These are phyloP conservation scores for Rallus limicola DNA, from an alignment of 2,113 vertebrate species.

Conservation along the genomic window DNA sequence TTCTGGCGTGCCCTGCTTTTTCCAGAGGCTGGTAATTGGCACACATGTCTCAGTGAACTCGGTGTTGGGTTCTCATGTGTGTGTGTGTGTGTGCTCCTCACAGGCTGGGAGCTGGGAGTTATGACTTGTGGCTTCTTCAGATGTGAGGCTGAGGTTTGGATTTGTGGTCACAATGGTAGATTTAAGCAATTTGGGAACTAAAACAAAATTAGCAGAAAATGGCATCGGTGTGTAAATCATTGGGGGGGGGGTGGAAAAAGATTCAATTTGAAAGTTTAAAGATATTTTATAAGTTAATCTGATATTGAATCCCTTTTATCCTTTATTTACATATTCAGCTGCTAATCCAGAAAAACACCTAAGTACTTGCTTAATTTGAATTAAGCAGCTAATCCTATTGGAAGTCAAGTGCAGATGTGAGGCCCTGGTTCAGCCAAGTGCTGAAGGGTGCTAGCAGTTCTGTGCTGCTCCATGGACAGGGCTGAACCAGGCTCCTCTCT, in stretches of 20 bases:
- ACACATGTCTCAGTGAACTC: background rate
- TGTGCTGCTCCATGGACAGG: background rate
- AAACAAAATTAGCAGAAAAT: background rate
- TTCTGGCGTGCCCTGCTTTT: constrained; percentile 13
- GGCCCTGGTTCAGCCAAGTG: background rate
- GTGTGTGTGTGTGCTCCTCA: background rate
- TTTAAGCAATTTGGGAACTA: background rate
- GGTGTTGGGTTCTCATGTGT: constrained; percentile 8
- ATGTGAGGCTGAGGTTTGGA: background rate
- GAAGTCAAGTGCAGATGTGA: background rate
- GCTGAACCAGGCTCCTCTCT: background rate
- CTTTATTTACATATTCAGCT: constrained; percentile 40
- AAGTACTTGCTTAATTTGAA: constrained; percentile 22
- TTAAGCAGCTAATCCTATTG: constrained; percentile 10
- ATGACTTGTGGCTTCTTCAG: background rate
- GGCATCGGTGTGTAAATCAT: background rate
- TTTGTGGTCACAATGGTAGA: background rate
- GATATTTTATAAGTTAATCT: constrained; percentile 26
- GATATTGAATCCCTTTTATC: constrained; percentile 12
- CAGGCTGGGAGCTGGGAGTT: background rate
- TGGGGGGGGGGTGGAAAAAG: no score
- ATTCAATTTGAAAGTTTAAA: background rate
- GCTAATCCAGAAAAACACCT: constrained; percentile 47
- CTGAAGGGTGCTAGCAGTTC: background rate
- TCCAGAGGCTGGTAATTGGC: constrained; percentile 24